These are phyloP conservation scores for Chymomyza procnemis DNA, from an alignment of 2,888 invertebrate species.

Conservation along the genomic window DNA sequence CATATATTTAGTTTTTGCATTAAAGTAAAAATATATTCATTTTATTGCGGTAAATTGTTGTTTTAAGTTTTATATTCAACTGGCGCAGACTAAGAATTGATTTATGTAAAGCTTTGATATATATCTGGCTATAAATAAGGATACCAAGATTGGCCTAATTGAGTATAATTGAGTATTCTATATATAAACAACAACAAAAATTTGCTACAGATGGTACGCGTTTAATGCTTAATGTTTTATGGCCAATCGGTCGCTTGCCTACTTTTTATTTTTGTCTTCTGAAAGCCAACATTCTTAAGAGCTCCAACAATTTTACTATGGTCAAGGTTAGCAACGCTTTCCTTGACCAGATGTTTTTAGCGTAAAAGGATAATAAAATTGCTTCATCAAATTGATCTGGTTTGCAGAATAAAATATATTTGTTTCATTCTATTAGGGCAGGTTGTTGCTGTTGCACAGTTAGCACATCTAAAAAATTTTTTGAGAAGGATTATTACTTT, in stretches of 20 bases:
- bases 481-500: too few relatives aligned
- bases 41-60: conserved; percentile 54
- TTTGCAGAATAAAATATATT: too few relatives aligned
- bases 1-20: not conserved
- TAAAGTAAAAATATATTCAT: conserved; percentile 13
- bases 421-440: too few relatives aligned
- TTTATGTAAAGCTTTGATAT: conserved; percentile 47
- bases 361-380: too few relatives aligned
- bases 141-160: conserved; percentile 61
- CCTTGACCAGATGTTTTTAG: too few relatives aligned
- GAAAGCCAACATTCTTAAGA: not conserved
- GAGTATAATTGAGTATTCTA: conserved; percentile 40
- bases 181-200: conserved; percentile 39
- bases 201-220: not conserved
- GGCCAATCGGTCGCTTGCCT: not conserved
- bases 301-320: not conserved
- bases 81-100: not conserved
- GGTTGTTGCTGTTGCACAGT: too few relatives aligned
- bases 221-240: conserved; percentile 9
- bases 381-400: too few relatives aligned
- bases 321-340: not conserved
- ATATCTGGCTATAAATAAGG: conserved; percentile 61
- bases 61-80: not conserved
- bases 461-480: too few relatives aligned
- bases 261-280: conserved; percentile 34